phyloP scores from a whole-genome alignment of 2,113 vertebrate species.

The Paradoxurus hermaphroditus region DNA sequence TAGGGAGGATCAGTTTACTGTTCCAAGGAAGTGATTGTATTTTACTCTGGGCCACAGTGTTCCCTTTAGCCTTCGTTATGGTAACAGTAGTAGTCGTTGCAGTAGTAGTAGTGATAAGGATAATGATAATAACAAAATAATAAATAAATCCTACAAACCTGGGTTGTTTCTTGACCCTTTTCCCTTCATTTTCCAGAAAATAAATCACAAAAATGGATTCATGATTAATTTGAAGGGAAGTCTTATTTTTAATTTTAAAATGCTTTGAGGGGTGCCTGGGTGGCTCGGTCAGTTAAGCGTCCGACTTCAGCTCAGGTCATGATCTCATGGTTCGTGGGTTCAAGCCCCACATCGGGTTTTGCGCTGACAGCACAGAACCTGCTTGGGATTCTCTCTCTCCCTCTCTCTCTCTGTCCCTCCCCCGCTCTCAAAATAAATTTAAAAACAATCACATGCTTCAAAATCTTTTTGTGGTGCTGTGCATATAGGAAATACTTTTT shows the following conservation, averaged over 20 bases:
- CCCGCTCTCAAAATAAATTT: no score
- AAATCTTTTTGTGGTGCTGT: background rate
- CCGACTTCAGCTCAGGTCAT: no score
- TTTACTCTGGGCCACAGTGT: background rate
- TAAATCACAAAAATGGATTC: background rate
- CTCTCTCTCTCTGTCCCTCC: no score
- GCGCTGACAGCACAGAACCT: no score
- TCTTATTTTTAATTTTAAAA: slow-evolving; percentile 6
- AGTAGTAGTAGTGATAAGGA: background rate
- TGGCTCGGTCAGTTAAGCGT: no score
- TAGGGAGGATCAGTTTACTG: background rate
- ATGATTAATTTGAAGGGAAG: background rate
- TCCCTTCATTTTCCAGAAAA: background rate
- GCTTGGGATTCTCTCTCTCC: no score
- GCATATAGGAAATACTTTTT: background rate
- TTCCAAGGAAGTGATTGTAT: background rate
- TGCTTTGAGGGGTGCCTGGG: background rate
- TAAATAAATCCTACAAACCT: background rate
- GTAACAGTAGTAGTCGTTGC: background rate
- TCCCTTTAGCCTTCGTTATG: background rate
- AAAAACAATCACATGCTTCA: no score
- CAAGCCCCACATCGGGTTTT: no score
- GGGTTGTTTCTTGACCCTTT: background rate
- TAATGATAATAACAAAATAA: background rate
- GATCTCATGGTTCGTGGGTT: no score